Evolutionary conservation across 1,140 invertebrate genomes (phyloP).

Genomic region (Planococcus citri): DNA sequence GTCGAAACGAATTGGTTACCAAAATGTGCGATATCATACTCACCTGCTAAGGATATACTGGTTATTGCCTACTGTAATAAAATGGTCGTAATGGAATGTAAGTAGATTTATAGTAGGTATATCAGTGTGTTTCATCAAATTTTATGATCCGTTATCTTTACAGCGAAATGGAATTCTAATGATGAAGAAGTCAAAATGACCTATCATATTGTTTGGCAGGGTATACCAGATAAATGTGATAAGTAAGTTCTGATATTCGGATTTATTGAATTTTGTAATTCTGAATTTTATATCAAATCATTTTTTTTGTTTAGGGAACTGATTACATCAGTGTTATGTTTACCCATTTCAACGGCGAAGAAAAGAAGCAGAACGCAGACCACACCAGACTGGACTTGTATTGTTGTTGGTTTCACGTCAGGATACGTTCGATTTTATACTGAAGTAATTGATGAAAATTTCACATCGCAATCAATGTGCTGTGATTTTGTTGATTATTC

Average conservation of each 20-base stretch:
- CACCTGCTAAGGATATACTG: slow-evolving; percentile 56
- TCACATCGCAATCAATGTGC: neutral
- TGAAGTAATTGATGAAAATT: slow-evolving; percentile 45
- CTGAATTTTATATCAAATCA: slow-evolving; percentile 26
- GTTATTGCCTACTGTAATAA: slow-evolving; percentile 49
- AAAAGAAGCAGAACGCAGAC: slow-evolving; percentile 47
- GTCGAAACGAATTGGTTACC: slow-evolving; percentile 48
- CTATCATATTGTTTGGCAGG: slow-evolving; percentile 37
- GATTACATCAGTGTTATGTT: slow-evolving; percentile 42
- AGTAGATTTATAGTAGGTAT: slow-evolving; percentile 22
- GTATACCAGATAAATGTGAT: slow-evolving; percentile 33
- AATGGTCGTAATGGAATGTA: slow-evolving; percentile 36
- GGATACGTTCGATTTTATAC: slow-evolving; percentile 81
- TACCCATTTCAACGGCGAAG: slow-evolving; percentile 54
- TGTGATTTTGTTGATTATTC: slow-evolving; percentile 9
- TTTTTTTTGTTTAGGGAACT: too few relatives aligned
- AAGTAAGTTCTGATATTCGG: slow-evolving; percentile 32
- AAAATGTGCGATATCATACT: slow-evolving; percentile 53
- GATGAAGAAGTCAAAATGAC: slow-evolving; percentile 38
- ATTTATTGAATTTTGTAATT: neutral
- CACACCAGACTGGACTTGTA: slow-evolving; percentile 85
- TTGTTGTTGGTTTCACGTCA: slow-evolving; percentile 71
- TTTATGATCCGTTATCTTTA: slow-evolving; percentile 25
- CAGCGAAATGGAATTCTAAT: slow-evolving; percentile 41
- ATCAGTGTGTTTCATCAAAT: neutral